phyloP scores from a whole-genome alignment of 2,113 vertebrate species.

The Nothocercus julius region DNA sequence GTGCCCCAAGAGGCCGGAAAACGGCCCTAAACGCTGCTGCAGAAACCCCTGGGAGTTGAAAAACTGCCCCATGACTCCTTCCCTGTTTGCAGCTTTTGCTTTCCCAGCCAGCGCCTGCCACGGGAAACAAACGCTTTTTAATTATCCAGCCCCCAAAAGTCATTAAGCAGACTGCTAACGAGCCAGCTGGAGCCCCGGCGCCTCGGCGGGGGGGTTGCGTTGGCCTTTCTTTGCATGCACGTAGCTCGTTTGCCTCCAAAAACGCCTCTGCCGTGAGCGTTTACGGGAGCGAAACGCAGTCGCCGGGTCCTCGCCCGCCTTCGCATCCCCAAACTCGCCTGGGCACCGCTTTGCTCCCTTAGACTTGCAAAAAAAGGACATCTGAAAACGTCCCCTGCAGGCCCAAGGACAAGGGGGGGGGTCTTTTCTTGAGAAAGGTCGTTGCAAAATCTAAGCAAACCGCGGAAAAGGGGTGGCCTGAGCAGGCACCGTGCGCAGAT shows the following conservation, averaged over 20 bases:
- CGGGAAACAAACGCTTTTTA: not conserved
- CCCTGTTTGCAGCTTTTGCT: not conserved
- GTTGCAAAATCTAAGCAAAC: not conserved
- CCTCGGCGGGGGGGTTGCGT: not conserved
- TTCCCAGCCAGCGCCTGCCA: not conserved
- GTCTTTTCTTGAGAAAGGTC: not conserved
- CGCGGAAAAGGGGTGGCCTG: not conserved
- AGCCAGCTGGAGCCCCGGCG: not conserved
- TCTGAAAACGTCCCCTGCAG: not conserved
- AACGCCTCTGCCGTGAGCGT: not conserved
- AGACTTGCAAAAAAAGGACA: not conserved
- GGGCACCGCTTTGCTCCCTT: not conserved
- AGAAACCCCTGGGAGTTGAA: not conserved
- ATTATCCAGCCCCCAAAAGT: not conserved
- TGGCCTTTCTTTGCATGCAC: not conserved
- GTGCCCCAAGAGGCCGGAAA: constrained; percentile 29
- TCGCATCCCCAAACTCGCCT: not conserved
- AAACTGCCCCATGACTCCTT: not conserved
- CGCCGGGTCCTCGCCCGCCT: not conserved
- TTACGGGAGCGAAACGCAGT: constrained; percentile 27
- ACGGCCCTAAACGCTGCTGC: not conserved
- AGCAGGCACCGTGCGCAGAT: not conserved
- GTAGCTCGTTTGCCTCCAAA: not conserved
- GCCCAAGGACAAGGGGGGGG: not conserved
- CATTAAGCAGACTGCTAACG: not conserved